Evolutionary conservation across 2,113 vertebrate genomes (phyloP), one percentile per base, ranked within the genome.

Genomic region (Agapornis roseicollis): DNA sequence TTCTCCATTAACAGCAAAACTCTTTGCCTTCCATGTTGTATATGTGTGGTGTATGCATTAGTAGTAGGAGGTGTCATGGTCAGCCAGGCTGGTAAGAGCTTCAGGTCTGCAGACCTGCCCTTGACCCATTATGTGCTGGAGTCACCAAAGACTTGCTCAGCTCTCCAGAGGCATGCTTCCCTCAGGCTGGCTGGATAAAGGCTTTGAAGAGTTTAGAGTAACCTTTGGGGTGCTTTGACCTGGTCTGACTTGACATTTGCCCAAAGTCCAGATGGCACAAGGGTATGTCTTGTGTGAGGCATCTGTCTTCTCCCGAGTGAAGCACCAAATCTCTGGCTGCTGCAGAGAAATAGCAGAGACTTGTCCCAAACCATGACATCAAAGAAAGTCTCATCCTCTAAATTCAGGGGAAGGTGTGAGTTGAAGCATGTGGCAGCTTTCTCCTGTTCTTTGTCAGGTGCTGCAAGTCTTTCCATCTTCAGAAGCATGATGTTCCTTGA

Each of bases 231-330:
- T 58, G 31, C 20, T 91, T 68, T 85, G 31, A 20, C 13, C 27
- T 85, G 25, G 4, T 41, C 50, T 66, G 52, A 52, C 27, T 15
- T 6, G 20, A 35, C 10, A 19, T 63, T 37, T 8, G 1, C 35
- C 33, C 6, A 8, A 23, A 46, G 19, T 47, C 33, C 0, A 1
- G 22, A n/a, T 52, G 12, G 12, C 35, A 39, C 2, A 0, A 49
- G 39, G 11, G 17, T 29, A 1, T 60, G 25, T 56, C 29, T 73
- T 69, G 7, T 24, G 9, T 52, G 35, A 76, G 37, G 49, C 46
- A 23, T 41, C 52, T 71, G 5, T 4, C 13, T 76, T 70, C 44
- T 79, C 29, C 37, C 2, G 1, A 15, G 7, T 74, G 39, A 60
- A 74, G 22, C 66, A 69, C 10, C 7, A 4, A 6, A 60, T 82